Percentiles rank a stretch among this genome's conserved stretches.
Conservation (phyloP, 1,140 invertebrate species). For the Drosophila athabasca region DNA sequence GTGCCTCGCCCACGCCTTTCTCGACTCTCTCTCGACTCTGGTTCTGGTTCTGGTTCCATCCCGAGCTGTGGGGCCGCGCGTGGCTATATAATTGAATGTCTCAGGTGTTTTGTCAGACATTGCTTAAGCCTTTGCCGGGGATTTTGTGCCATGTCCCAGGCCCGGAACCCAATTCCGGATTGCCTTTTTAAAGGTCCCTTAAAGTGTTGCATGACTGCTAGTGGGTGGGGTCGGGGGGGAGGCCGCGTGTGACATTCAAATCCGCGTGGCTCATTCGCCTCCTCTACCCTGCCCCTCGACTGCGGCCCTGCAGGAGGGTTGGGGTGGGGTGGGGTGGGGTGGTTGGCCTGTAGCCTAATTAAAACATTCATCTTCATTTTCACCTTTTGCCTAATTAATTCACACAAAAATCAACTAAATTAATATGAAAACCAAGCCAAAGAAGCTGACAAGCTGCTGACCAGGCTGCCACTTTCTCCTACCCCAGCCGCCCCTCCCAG, state of each 20-base stretch:
- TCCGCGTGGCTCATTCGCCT: slow-evolving; percentile 58
- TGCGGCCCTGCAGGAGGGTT: neutral
- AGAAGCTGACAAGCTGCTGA: slow-evolving; percentile 77
- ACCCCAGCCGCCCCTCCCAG: neutral
- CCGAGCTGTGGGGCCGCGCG: slow-evolving; percentile 42
- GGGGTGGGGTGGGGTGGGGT: neutral
- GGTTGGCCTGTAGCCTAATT: slow-evolving; percentile 65
- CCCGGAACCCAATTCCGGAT: slow-evolving; percentile 10
- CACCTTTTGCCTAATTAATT: slow-evolving; percentile 84
- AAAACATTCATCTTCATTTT: slow-evolving; percentile 84
- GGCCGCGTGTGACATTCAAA: slow-evolving; percentile 68
- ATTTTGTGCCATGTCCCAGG: slow-evolving; percentile 48
- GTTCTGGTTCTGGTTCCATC: neutral
- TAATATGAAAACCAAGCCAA: slow-evolving; percentile 80
- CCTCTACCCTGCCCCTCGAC: neutral
- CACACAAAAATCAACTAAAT: slow-evolving; percentile 83
- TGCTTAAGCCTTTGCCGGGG: slow-evolving; percentile 82
- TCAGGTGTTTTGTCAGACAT: slow-evolving; percentile 83
- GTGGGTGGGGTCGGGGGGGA: neutral
- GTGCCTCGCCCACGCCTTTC: neutral
- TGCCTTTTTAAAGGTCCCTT: slow-evolving; percentile 68
- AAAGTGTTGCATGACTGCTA: slow-evolving; percentile 48
- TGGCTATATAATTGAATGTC: slow-evolving; percentile 83
- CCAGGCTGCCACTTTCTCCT: slow-evolving; percentile 37
- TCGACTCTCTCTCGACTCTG: too few relatives aligned